Percentiles rank a stretch among this genome's conserved stretches.
These are phyloP conservation scores for Cybosia mesomella DNA, from an alignment of 2,888 invertebrate species.

Conservation along the genomic window DNA sequence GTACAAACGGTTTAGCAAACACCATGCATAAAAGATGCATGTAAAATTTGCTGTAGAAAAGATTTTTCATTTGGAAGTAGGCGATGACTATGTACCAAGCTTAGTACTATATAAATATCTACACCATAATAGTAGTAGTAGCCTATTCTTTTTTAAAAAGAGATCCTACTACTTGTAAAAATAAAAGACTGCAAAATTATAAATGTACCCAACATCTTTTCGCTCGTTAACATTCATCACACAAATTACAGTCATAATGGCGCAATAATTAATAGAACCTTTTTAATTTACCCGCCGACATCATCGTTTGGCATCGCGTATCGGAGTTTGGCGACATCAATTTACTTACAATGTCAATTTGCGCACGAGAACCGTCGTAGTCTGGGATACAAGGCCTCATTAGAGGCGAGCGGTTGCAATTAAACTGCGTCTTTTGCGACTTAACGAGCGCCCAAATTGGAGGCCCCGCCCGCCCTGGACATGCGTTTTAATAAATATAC, in stretches of 20 bases:
- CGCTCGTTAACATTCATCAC: neutral
- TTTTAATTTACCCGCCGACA: conserved; percentile 47
- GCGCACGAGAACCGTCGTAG: conserved; percentile 71
- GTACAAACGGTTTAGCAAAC: too few species aligned
- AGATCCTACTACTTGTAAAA: neutral
- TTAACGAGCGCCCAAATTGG: conserved; percentile 85
- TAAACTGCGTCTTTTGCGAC: conserved; percentile 85
- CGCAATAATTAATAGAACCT: conserved; percentile 42
- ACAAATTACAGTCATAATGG: conserved; percentile 20
- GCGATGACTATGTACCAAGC: too few species aligned
- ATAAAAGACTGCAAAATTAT: neutral
- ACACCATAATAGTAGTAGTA: too few species aligned
- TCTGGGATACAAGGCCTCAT: conserved; percentile 80
- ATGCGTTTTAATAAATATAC: conserved; percentile 75
- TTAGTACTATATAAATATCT: too few species aligned
- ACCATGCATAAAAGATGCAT: too few species aligned
- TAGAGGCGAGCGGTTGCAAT: conserved; percentile 84
- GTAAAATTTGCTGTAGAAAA: too few species aligned
- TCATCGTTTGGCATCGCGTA: conserved; percentile 63
- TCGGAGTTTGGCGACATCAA: conserved; percentile 74
- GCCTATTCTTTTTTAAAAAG: neutral
- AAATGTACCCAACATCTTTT: neutral
- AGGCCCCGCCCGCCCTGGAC: conserved; percentile 74
- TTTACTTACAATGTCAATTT: conserved; percentile 85
- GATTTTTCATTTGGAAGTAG: too few species aligned